Evolutionary conservation across 2,888 invertebrate genomes (phyloP).

Genomic region (Dorcus parallelipipedus): DNA sequence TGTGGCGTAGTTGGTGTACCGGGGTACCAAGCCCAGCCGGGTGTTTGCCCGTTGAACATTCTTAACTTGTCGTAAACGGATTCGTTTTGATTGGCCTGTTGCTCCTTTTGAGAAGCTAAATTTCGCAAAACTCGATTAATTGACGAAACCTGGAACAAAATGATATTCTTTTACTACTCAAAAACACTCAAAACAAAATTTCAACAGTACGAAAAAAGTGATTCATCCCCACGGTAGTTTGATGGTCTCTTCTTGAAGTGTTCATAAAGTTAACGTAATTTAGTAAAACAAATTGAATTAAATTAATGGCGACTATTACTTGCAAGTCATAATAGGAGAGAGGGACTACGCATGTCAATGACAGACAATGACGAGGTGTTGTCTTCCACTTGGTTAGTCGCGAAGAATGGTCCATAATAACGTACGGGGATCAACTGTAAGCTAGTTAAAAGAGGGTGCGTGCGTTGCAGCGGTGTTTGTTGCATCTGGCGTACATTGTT

Average conservation of each 20-base stretch:
- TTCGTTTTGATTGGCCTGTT: slow-evolving; percentile 81
- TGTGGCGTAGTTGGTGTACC: slow-evolving; percentile 71
- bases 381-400: slow-evolving; percentile 49
- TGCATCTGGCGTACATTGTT: slow-evolving; percentile 49
- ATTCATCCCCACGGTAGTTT: neutral
- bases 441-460: slow-evolving; percentile 40
- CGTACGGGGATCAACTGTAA: slow-evolving; percentile 45
- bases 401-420: slow-evolving; percentile 49
- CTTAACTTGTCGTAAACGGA: slow-evolving; percentile 92
- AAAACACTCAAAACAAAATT: neutral
- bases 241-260: no score
- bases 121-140: slow-evolving; percentile 97
- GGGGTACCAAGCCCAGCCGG: slow-evolving; percentile 86
- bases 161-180: slow-evolving; percentile 1
- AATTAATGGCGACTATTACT: slow-evolving; percentile 15
- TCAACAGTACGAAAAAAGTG: neutral
- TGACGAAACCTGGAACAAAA: slow-evolving; percentile 80
- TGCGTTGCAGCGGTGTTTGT: slow-evolving; percentile 30
- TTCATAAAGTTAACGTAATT: slow-evolving; percentile 5
- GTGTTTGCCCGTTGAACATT: slow-evolving; percentile 90
- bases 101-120: slow-evolving; percentile 94
- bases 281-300: slow-evolving; percentile 11
- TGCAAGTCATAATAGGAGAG: slow-evolving; percentile 17
- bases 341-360: slow-evolving; percentile 38
- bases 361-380: slow-evolving; percentile 47